phyloP scores from a whole-genome alignment of 2,888 invertebrate genomes.

The Lycaena phlaeas region DNA sequence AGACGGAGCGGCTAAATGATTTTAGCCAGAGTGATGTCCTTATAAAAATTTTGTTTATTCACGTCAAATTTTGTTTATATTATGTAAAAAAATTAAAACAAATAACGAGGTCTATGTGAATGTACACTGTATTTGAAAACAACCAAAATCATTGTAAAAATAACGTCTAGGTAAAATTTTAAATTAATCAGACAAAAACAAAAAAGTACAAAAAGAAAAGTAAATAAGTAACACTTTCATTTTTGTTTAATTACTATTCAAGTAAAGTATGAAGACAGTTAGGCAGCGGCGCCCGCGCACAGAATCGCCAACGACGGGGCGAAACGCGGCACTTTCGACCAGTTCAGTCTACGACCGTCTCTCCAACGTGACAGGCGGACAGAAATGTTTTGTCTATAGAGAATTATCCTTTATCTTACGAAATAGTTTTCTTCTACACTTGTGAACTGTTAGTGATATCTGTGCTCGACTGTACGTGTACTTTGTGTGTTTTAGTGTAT shows the following conservation, averaged over 20 bases:
- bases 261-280: slow-evolving; percentile 45
- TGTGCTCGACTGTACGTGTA: slow-evolving; percentile 33
- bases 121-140: no score
- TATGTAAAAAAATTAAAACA: no score
- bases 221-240: slow-evolving; percentile 43
- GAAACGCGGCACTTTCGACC: slow-evolving; percentile 43
- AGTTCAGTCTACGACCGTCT: slow-evolving; percentile 64
- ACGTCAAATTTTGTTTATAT: no score
- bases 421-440: slow-evolving; percentile 13
- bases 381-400: slow-evolving; percentile 32
- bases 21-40: no score
- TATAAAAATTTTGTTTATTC: no score
- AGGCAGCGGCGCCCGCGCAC: slow-evolving; percentile 45
- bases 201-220: slow-evolving; percentile 9
- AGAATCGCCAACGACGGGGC: slow-evolving; percentile 47
- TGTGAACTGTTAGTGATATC: slow-evolving; percentile 26
- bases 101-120: no score
- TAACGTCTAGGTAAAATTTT: no score
- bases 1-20: no score
- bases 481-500: slow-evolving; percentile 32
- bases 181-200: no score
- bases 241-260: slow-evolving; percentile 58
- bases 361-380: slow-evolving; percentile 56
- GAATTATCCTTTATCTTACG: slow-evolving; percentile 7
- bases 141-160: no score